phyloP scores from a whole-genome alignment of 2,888 invertebrate genomes.

The Caenorhabditis sulstoni region DNA sequence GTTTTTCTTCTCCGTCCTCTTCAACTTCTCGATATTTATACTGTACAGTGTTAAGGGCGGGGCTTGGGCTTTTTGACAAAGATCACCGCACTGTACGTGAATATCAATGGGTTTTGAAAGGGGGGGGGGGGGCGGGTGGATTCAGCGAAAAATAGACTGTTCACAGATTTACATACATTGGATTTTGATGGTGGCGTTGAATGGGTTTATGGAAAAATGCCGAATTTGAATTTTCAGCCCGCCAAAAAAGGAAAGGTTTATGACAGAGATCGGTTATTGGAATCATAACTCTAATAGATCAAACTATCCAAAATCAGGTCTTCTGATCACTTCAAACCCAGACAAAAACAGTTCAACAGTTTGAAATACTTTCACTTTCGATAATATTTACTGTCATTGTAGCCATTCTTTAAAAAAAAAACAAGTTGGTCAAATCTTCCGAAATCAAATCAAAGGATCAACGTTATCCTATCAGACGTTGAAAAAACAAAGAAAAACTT shows the following conservation, averaged over 20 bases:
- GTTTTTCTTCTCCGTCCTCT: not conserved
- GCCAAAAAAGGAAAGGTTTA: no score
- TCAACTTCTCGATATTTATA: conserved; percentile 44
- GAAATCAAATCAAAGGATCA: conserved; percentile 3
- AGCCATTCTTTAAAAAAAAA: not conserved
- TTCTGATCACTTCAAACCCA: no score
- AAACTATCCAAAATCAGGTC: no score
- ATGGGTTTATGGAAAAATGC: not conserved
- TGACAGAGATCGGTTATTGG: no score
- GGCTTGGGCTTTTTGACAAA: conserved; percentile 37
- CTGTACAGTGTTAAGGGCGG: conserved; percentile 43
- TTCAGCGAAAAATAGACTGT: conserved; percentile 15
- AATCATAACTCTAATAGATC: no score
- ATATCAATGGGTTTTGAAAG: conserved; percentile 3
- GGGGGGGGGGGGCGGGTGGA: not conserved
- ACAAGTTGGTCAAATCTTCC: not conserved
- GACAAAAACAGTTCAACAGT: no score
- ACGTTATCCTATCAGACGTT: conserved; percentile 15
- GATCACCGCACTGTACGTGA: conserved; percentile 43
- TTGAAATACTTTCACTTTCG: no score
- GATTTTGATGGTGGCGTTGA: conserved; percentile 5
- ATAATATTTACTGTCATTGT: no score
- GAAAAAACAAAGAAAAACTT: not conserved
- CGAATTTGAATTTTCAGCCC: no score
- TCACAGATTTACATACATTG: conserved; percentile 21